Base-by-base conservation (phyloP, 1,140 invertebrate genomes). In the Eciton burchellii region DNA sequence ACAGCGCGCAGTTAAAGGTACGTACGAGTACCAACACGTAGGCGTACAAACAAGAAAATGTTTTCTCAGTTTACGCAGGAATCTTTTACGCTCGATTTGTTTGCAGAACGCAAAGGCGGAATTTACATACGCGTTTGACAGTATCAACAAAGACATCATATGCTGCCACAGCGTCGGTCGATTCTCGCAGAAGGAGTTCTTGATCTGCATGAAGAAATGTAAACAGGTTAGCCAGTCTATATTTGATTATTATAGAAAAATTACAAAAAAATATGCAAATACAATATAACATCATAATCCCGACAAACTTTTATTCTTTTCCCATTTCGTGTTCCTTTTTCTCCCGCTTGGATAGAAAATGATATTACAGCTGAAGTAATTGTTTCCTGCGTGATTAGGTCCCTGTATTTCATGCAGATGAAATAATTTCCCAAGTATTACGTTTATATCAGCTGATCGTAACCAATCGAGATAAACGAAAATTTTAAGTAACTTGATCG, bases 71-170 rank as follows among this genome's bases (percentile, higher is more conserved):
- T n/a, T n/a, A n/a, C 19, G 19, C 59, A 65, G 60, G 76, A 12
- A 76, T 66, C 56, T 54, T 8, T 72, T 60, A 59, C 71, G 1
- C 62, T 66, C 52, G 85, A 81, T 73, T 86, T 88, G 63, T 63
- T 91, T 90, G 21, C 62, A 94, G 91, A 89, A 93, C 57, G 91
- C 94, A 14, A 93, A 91, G 73, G 96, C 96, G 1, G 93, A 92
- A 49, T 95, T 97, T 84, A 96, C 95, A 70, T 97, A 96, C 91
- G 96, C 95, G 1, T 97, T 97, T 88, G 96, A 97, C 84, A 96
- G 96, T 82, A 88, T 95, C 8, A 95, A 96, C 41, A 95, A 95
- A 59, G 94, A 95, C 84, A 88, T 97, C 16, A 89, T 97, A 76
- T 92, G 95, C 87, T 96, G 95, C 19, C 95, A 96, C 86, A 96